Percentiles rank a stretch among this genome's conserved stretches.
Evolutionary conservation across 2,888 invertebrate genomes (phyloP).

Genomic region (Myathropa florea): DNA sequence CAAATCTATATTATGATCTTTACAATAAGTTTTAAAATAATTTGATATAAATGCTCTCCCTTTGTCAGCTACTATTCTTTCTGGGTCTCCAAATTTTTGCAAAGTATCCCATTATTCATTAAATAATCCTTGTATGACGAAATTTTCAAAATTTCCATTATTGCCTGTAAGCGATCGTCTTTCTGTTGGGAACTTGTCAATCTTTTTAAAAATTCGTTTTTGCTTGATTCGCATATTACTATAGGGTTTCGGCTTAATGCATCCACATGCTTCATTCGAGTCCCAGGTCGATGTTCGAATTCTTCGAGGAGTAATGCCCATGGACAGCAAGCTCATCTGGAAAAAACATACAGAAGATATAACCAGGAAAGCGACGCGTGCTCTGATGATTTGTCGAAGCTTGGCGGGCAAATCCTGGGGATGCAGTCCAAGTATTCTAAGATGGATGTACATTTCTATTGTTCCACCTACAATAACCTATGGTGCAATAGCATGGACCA

Average conservation of each 20-base stretch:
- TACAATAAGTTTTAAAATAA: not conserved
- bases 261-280: slow-evolving; percentile 65
- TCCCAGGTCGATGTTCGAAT: slow-evolving; percentile 59
- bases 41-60: slow-evolving; percentile 44
- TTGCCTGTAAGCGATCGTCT: not conserved
- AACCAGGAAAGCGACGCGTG: too few relatives aligned
- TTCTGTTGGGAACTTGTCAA: not conserved
- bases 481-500: too few relatives aligned
- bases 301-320: slow-evolving; percentile 71
- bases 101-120: too few relatives aligned
- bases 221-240: not conserved
- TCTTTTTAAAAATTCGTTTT: not conserved
- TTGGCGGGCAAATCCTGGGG: too few relatives aligned
- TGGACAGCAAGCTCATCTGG: too few relatives aligned
- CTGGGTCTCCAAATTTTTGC: slow-evolving; percentile 35
- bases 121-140: too few relatives aligned
- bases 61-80: slow-evolving; percentile 39
- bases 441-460: too few relatives aligned
- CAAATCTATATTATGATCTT: not conserved
- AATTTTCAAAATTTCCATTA: too few relatives aligned
- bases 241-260: slow-evolving; percentile 10
- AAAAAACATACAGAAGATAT: too few relatives aligned
- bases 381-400: too few relatives aligned
- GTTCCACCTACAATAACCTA: too few relatives aligned
- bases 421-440: too few relatives aligned